Percentiles rank a stretch among this genome's conserved stretches.
Conservation (phyloP, 2,113 vertebrate species). For the Lophura nycthemera region DNA sequence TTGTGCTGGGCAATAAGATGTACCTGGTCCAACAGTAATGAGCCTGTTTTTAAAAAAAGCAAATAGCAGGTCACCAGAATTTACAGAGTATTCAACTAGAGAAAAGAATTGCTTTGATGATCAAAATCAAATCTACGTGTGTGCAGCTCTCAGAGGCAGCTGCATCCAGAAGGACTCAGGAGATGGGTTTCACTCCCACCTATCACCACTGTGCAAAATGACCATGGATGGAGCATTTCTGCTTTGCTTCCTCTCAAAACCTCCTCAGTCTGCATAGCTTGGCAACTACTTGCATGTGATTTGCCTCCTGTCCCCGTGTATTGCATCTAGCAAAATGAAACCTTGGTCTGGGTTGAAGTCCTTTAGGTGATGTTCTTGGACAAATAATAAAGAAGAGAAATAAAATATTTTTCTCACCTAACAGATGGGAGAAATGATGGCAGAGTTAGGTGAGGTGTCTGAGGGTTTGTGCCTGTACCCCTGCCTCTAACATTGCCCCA, state of each 20-base stretch:
- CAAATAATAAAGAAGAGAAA: background rate
- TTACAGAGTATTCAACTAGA: background rate
- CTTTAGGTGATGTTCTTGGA: background rate
- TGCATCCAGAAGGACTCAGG: background rate
- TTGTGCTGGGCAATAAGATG: background rate
- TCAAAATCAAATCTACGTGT: background rate
- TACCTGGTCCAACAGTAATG: background rate
- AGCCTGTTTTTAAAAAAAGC: background rate
- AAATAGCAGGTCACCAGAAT: background rate
- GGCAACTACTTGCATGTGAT: background rate
- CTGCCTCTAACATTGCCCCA: background rate
- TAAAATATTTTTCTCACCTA: background rate
- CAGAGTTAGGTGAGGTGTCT: background rate
- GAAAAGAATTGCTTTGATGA: background rate
- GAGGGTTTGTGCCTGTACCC: background rate
- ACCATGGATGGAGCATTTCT: background rate
- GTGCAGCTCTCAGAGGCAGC: background rate
- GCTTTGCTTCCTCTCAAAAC: background rate
- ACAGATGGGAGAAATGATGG: background rate
- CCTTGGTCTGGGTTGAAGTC: background rate
- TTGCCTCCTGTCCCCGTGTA: background rate
- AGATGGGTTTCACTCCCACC: background rate
- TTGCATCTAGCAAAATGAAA: background rate
- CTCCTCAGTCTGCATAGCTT: conserved; percentile 2
- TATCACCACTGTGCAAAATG: background rate